A percentile compares a stretch with the other conserved stretches of the same genome.
Conservation (phyloP, 2,888 invertebrate species). For the Drosophila aldrichi region DNA sequence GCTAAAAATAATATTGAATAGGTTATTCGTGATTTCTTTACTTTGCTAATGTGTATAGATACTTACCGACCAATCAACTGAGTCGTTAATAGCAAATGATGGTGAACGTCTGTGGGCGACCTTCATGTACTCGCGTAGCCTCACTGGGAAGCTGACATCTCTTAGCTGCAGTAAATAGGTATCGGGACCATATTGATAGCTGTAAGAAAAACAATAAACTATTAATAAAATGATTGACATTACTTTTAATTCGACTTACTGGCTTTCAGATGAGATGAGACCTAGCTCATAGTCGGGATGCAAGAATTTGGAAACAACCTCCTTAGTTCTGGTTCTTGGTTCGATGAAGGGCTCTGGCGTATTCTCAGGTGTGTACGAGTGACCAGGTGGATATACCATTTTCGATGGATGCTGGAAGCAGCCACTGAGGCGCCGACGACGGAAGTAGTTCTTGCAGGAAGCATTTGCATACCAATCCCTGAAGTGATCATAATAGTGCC, state of each 20-base stretch:
- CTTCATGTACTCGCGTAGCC: constrained; percentile 96
- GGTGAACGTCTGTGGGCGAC: constrained; percentile 93
- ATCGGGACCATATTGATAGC: constrained; percentile 98
- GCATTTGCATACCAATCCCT: constrained; percentile 96
- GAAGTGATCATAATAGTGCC: constrained; percentile 90
- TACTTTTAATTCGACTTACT: constrained; percentile 87
- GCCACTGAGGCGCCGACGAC: constrained; percentile 92
- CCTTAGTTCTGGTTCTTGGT: constrained; percentile 86
- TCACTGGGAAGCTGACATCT: constrained; percentile 97
- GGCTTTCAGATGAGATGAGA: constrained; percentile 92
- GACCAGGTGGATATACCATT: constrained; percentile 97
- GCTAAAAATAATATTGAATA: constrained; percentile 85
- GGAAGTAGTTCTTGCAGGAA: constrained; percentile 94
- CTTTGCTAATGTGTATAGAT: not conserved
- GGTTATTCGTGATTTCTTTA: not conserved
- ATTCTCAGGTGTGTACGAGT: constrained; percentile 92
- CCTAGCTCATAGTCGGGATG: constrained; percentile 94
- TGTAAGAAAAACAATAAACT: constrained; percentile 77
- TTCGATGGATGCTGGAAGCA: constrained; percentile 96
- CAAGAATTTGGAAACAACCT: constrained; percentile 90
- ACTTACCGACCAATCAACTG: constrained; percentile 92
- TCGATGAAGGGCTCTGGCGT: constrained; percentile 88
- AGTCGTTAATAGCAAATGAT: constrained; percentile 90
- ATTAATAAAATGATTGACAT: not conserved
- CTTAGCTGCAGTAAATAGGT: constrained; percentile 97